These are phyloP conservation scores for Malthinus flaveolus DNA, from an alignment of 2,888 invertebrate genomes.

Conservation along the genomic window DNA sequence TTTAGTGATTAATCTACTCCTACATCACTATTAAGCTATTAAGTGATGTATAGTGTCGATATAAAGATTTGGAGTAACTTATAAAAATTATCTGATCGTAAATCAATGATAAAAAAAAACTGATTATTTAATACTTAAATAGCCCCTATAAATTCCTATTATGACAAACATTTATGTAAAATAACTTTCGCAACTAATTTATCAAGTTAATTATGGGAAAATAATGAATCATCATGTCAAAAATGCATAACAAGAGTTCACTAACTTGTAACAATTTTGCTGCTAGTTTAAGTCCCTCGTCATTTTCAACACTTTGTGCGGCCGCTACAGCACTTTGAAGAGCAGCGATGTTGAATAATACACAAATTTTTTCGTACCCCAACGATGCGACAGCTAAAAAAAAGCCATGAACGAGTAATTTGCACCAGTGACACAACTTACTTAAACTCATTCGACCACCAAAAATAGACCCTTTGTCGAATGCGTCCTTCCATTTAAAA, in stretches of 20 bases:
- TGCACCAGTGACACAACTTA: conserved; percentile 58
- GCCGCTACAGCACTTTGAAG: conserved; percentile 88
- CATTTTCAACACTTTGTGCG: conserved; percentile 81
- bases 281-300: conserved; percentile 91
- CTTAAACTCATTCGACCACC: conserved; percentile 90
- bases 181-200: neutral
- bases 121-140: neutral
- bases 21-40: too few relatives aligned
- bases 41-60: too few relatives aligned
- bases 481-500: conserved; percentile 99
- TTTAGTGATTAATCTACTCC: too few relatives aligned
- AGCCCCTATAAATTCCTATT: neutral
- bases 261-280: conserved; percentile 87
- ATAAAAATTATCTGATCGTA: neutral
- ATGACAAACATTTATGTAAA: neutral
- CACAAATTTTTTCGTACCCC: conserved; percentile 90
- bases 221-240: neutral
- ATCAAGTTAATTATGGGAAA: neutral
- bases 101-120: neutral
- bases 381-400: conserved; percentile 80
- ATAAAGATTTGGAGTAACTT: too few relatives aligned
- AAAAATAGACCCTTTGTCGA: conserved; percentile 93
- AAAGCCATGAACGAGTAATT: conserved; percentile 35
- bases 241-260: conserved; percentile 13
- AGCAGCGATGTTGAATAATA: conserved; percentile 95